Evolutionary conservation across 2,113 vertebrate genomes (phyloP), one percentile per base, ranked within the genome.

Genomic region (Genyomyrus donnyi): DNA sequence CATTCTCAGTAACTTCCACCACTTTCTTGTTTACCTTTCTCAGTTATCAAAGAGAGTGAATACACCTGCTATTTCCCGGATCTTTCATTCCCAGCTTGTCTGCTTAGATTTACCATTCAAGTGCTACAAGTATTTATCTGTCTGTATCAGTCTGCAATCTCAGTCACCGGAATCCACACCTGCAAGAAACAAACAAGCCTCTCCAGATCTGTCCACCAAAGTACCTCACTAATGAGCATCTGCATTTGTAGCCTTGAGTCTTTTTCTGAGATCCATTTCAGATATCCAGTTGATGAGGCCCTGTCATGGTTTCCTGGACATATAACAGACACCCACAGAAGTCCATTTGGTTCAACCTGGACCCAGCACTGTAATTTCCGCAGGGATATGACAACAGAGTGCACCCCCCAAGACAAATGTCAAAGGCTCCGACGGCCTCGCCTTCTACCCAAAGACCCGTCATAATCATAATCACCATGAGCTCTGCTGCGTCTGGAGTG

Each of bases 11-110:
- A 86, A 31, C 45, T 85, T 85, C 21, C 45, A 24, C 39, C 83
- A 85, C 83, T 24, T 85, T 45, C 86, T 53, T 88, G n/a, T 87
- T 88, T 88, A 70, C 62, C n/a, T 70, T 70, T 31, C 10, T 27
- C 62, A 31, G 0, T 31, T 31, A 31, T 70, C 62, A 70, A n/a
- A 62, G 3, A 70, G n/a, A 31, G 62, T 3, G 62, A 42, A 11
- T 19, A 39, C 35, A 80, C 74, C 15, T 2, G 13, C 74, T 17
- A 42, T 19, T 17, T 77, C 31, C 31, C 31, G 5, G 70, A 77
- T 77, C 27, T 77, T 39, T 42, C 35, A 39, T 77, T 77, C 35
- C 27, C 31, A 39, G 70, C 70, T 77, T 77, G 70, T 77, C 35
- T 77, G 31, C 35, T 77, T 39, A 77, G 31, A 39, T 77, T 66